Evolutionary conservation across 2,797 vertebrate genomes (phyloP).

Genomic region (Trachurus trachurus): DNA sequence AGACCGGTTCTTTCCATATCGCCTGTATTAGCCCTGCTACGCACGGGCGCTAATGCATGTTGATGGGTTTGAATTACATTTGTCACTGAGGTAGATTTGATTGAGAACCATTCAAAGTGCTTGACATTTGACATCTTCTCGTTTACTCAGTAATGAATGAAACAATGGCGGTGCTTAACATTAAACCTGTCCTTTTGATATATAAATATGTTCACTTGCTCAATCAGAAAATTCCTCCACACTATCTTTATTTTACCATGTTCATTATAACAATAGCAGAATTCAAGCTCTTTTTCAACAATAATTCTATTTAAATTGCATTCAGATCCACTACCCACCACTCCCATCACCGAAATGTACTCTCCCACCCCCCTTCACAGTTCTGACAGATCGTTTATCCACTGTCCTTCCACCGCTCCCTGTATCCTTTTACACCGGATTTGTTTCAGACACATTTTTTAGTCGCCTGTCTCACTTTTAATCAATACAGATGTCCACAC

Average conservation of each 20-base stretch:
- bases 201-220: not conserved
- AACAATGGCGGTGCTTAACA: not conserved
- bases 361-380: not conserved
- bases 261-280: not conserved
- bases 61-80: conserved; percentile 79
- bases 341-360: not conserved
- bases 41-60: conserved; percentile 75
- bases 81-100: conserved; percentile 77
- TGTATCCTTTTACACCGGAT: not conserved
- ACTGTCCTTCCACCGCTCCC: not conserved
- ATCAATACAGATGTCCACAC: conserved; percentile 10
- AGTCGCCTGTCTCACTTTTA: not conserved
- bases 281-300: not conserved
- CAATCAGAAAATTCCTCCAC: conserved; percentile 8
- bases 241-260: not conserved
- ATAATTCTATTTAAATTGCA: not conserved
- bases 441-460: conserved; percentile 5
- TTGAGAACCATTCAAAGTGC: conserved; percentile 73
- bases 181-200: conserved; percentile 10
- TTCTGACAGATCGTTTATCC: not conserved
- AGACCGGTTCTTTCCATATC: conserved; percentile 64
- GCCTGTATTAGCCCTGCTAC: conserved; percentile 60
- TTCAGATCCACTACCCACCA: not conserved
- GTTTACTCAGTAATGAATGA: conserved; percentile 30
- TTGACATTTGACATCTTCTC: conserved; percentile 70